These are phyloP conservation scores for Falco berigora DNA, from an alignment of 2,797 vertebrate species.

Conservation along the genomic window DNA sequence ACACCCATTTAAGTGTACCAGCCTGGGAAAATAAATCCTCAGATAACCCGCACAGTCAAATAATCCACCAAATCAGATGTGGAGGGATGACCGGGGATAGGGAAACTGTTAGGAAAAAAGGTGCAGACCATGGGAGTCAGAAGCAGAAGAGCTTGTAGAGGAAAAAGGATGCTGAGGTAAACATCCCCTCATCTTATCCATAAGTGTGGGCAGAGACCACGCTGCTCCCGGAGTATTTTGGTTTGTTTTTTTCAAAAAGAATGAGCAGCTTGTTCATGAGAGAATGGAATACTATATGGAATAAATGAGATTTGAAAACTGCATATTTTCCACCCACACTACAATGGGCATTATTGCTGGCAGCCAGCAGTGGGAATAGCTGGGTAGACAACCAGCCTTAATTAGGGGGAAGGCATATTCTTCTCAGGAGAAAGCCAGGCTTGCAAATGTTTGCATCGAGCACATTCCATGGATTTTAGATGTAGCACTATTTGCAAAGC, in stretches of 20 bases:
- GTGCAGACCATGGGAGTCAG: neutral
- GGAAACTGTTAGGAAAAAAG: constrained; percentile 1
- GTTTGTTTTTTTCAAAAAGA: constrained; percentile 30
- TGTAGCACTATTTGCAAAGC: neutral
- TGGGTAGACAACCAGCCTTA: constrained; percentile 39
- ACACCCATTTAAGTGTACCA: constrained; percentile 40
- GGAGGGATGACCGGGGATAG: neutral
- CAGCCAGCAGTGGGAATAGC: constrained; percentile 50
- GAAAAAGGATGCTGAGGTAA: constrained; percentile 30
- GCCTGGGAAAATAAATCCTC: constrained; percentile 48
- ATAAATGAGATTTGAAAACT: constrained; percentile 62
- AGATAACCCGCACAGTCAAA: constrained; percentile 9
- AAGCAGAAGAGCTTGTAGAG: neutral
- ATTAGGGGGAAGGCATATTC: constrained; percentile 40
- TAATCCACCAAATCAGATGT: constrained; percentile 31
- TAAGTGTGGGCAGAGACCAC: constrained; percentile 40
- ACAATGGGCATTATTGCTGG: constrained; percentile 52
- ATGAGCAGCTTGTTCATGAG: constrained; percentile 34
- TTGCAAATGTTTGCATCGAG: neutral
- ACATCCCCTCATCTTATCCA: neutral
- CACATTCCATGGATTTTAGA: neutral
- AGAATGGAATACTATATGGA: constrained; percentile 35
- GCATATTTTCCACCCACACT: constrained; percentile 53
- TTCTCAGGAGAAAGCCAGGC: constrained; percentile 36
- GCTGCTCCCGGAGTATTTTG: neutral